These are phyloP conservation scores for Romanogobio albipinnatus DNA, from an alignment of 2,113 vertebrate genomes.

Conservation along the genomic window DNA sequence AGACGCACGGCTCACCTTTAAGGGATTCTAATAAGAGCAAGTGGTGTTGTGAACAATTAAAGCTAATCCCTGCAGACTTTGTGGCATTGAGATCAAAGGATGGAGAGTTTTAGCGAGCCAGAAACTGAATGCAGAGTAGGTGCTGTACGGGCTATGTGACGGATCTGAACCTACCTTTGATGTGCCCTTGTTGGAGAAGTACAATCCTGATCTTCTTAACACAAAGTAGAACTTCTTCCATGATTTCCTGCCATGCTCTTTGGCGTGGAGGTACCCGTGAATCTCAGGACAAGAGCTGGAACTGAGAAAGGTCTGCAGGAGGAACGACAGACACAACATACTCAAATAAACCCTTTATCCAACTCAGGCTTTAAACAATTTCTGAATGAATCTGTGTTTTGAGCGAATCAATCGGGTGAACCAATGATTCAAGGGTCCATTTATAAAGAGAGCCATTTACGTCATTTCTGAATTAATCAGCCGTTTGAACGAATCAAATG, in stretches of 20 bases:
- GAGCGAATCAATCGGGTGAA: too few relatives aligned
- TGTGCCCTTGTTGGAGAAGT: constrained; percentile 95
- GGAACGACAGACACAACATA: neutral
- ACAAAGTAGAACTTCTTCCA: constrained; percentile 97
- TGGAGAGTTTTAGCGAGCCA: neutral
- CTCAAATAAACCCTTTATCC: neutral
- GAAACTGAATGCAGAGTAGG: neutral
- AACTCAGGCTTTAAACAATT: neutral
- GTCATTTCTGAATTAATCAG: too few relatives aligned
- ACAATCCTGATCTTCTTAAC: constrained; percentile 93
- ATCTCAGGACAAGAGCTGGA: constrained; percentile 94
- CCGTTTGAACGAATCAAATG: too few relatives aligned
- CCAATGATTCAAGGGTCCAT: too few relatives aligned
- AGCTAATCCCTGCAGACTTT: constrained; percentile 12
- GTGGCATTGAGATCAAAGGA: neutral
- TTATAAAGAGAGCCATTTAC: too few relatives aligned
- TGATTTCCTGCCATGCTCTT: constrained; percentile 91
- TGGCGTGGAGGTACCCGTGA: constrained; percentile 90
- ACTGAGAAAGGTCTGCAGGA: constrained; percentile 88
- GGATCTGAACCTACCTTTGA: constrained; percentile 83
- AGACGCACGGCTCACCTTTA: constrained; percentile 13
- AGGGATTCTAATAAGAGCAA: constrained; percentile 35
- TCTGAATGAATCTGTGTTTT: too few relatives aligned
- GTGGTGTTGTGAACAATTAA: constrained; percentile 39
- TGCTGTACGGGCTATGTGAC: neutral